phyloP scores from a whole-genome alignment of 2,113 vertebrate species.

The Polypterus senegalus region DNA sequence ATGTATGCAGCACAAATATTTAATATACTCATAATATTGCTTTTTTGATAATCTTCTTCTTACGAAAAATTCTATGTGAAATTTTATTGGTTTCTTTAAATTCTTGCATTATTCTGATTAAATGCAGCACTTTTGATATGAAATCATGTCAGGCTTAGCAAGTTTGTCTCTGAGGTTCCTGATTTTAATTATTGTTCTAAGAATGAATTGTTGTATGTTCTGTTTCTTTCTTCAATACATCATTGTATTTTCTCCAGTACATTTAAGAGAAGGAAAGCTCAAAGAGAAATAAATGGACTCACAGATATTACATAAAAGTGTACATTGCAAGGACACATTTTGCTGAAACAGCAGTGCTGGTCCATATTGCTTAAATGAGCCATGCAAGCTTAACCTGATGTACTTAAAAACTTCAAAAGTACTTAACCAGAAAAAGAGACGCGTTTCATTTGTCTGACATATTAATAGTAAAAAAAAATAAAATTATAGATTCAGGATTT shows the following conservation, averaged over 20 bases:
- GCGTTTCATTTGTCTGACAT: conserved; percentile 23
- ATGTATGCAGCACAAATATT: too few relatives aligned
- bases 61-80: too few relatives aligned
- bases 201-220: too few relatives aligned
- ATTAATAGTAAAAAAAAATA: conserved; percentile 19
- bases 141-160: too few relatives aligned
- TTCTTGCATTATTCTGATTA: too few relatives aligned
- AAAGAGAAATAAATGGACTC: background rate
- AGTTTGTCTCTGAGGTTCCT: too few relatives aligned
- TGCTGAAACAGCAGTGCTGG: conserved; percentile 12
- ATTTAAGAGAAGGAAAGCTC: background rate
- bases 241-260: background rate
- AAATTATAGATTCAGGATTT: conserved; percentile 20
- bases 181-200: too few relatives aligned
- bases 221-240: background rate
- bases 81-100: too few relatives aligned
- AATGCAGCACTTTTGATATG: too few relatives aligned
- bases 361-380: conserved; percentile 17
- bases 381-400: conserved; percentile 12
- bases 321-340: conserved; percentile 2
- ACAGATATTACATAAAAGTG: background rate
- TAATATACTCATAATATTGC: too few relatives aligned
- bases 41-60: too few relatives aligned
- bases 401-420: conserved; percentile 17
- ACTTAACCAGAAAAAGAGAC: conserved; percentile 19